Evolutionary conservation across 2,797 vertebrate species (phyloP).

Genomic region (Rhinogobio ventralis): DNA sequence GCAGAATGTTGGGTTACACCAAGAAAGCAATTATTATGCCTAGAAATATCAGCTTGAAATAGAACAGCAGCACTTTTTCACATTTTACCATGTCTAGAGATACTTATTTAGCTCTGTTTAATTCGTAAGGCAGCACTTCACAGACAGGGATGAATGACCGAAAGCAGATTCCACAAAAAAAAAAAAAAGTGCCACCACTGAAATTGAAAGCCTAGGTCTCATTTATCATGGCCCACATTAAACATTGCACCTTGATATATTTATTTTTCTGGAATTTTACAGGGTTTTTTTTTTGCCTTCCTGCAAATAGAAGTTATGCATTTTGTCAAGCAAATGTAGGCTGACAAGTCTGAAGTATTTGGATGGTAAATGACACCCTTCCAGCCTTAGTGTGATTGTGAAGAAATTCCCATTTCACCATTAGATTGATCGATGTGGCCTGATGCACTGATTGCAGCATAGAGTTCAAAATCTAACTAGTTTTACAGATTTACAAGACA

Average conservation of each 20-base stretch:
- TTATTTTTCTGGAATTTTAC: background rate
- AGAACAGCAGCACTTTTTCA: background rate
- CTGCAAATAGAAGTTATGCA: background rate
- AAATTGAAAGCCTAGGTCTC: conserved; percentile 47
- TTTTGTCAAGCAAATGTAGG: conserved; percentile 21
- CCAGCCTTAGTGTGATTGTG: background rate
- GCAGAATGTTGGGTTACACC: background rate
- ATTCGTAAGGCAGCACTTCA: background rate
- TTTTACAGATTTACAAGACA: conserved; percentile 1
- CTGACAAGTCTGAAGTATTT: background rate
- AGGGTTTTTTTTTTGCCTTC: background rate
- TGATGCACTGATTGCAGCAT: background rate
- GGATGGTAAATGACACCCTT: background rate
- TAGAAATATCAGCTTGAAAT: background rate
- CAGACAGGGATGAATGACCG: conserved; percentile 24
- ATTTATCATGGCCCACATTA: conserved; percentile 34
- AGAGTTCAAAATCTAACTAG: conserved; percentile 1
- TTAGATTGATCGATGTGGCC: conserved; percentile 7
- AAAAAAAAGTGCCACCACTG: background rate
- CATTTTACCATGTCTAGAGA: background rate
- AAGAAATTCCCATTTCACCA: background rate
- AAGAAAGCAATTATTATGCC: background rate
- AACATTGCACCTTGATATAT: background rate
- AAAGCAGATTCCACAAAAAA: conserved; percentile 16
- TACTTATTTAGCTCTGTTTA: background rate